phyloP scores from a whole-genome alignment of 1,140 invertebrate species.

The Brachionus koreanus region DNA sequence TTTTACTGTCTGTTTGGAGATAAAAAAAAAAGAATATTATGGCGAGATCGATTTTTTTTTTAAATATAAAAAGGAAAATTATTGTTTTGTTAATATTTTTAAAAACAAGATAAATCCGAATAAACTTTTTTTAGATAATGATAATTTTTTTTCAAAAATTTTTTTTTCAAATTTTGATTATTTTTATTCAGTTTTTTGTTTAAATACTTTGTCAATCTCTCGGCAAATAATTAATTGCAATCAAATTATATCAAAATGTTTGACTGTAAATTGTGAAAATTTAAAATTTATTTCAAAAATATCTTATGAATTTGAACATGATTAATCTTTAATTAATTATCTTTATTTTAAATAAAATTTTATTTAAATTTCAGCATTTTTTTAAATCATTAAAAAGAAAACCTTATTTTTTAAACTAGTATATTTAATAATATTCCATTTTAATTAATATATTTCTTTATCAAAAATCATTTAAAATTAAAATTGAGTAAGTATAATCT shows the following conservation, averaged over 20 bases:
- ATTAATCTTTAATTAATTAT: not conserved
- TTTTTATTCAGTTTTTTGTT: not conserved
- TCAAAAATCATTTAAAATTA: too few relatives aligned
- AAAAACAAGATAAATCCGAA: not conserved
- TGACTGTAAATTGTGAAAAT: not conserved
- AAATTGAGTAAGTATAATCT: too few relatives aligned
- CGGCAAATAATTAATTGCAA: too few relatives aligned
- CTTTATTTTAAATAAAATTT: not conserved
- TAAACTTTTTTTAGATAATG: not conserved
- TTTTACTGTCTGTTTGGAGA: not conserved
- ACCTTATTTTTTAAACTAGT: not conserved
- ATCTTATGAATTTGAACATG: not conserved
- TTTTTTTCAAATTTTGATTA: not conserved
- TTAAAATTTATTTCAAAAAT: not conserved
- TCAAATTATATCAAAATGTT: not conserved
- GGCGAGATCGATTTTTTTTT: conserved; percentile 6
- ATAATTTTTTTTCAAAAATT: not conserved
- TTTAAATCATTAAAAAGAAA: not conserved
- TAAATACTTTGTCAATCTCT: too few relatives aligned
- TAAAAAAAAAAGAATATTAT: not conserved
- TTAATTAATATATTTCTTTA: too few relatives aligned
- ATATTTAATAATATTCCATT: not conserved
- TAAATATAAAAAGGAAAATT: not conserved
- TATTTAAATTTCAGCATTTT: not conserved
- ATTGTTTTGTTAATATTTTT: not conserved